These are phyloP conservation scores for Lasaia peninsularis DNA, from an alignment of 1,140 invertebrate species.

Conservation along the genomic window DNA sequence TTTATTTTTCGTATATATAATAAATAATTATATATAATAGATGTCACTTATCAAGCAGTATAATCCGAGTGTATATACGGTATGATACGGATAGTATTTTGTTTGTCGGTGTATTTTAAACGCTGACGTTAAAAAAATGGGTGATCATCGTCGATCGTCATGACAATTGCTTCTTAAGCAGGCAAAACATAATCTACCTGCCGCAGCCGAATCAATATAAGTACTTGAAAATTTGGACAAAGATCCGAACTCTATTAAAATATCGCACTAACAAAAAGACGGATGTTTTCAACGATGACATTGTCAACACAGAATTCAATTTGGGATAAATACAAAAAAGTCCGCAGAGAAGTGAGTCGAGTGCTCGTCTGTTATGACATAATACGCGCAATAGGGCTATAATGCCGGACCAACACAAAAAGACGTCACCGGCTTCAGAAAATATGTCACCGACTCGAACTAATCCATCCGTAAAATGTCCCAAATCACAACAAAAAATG, in stretches of 20 bases:
- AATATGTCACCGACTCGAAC: slow-evolving; percentile 48
- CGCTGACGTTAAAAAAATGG: too few relatives aligned
- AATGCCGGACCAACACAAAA: slow-evolving; percentile 57
- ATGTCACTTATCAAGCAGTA: too few relatives aligned
- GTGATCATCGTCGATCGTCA: too few relatives aligned
- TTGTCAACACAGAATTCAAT: slow-evolving; percentile 72
- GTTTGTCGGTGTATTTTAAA: too few relatives aligned
- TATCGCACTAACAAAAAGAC: slow-evolving; percentile 54
- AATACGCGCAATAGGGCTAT: slow-evolving; percentile 70
- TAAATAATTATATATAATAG: too few relatives aligned
- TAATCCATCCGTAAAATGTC: slow-evolving; percentile 75
- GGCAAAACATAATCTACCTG: not conserved
- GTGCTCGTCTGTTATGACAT: slow-evolving; percentile 73
- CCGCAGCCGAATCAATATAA: slow-evolving; percentile 17
- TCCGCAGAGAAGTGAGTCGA: slow-evolving; percentile 45
- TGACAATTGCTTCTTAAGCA: not conserved
- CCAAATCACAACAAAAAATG: slow-evolving; percentile 67
- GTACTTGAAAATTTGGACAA: slow-evolving; percentile 29
- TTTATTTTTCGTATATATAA: too few relatives aligned
- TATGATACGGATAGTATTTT: too few relatives aligned
- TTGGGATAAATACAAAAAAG: slow-evolving; percentile 59
- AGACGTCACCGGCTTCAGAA: slow-evolving; percentile 57
- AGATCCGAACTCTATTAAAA: slow-evolving; percentile 41
- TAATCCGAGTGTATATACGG: too few relatives aligned
- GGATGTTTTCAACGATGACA: slow-evolving; percentile 63